Evolutionary conservation across 2,113 vertebrate species (phyloP), one percentile per base, ranked within the genome.

Genomic region (Chionomys nivalis): DNA sequence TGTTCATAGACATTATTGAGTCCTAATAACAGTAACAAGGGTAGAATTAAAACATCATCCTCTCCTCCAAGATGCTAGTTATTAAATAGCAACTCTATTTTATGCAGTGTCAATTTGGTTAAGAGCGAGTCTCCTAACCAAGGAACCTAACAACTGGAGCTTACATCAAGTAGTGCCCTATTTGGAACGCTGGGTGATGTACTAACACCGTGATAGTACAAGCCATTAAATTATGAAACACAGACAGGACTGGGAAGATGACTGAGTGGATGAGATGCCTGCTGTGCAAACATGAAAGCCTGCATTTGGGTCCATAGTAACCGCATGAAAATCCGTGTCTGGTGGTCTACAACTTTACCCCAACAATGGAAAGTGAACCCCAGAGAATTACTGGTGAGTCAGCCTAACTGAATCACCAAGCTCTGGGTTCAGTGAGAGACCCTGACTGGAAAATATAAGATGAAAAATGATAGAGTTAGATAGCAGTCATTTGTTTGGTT

Each of bases 101-200:
- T 77, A 39, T 66, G 44, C 26, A 47, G 44, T 72, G n/a, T 70
- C 33, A 3, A 31, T 42, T 72, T 75, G 4, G 16, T 93, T 96
- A 97, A 93, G 78, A 2, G 83, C 94, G 70, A 17, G 28, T 94
- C 78, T 92, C 96, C 58, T 95, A 92, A 95, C 79, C 92, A 96
- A 90, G 44, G 91, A 52, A 21, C 93, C 52, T 96, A 92, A 82
- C 31, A 52, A 61, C 79, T 87, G 79, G 75, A 90, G 17, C 73
- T 89, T 87, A 89, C 26, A 58, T 73, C 1, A 2, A 72, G 58
- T 16, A 19, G 14, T 92, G 39, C 72, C 58, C 9, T 79, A 12
- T 75, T 94, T 78, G 47, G 82, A 82, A 91, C 83, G 82, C 73
- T 23, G 73, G 63, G 39, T 73, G 31, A 77, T 1, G 0, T 87